Percentiles rank a stretch among this genome's conserved stretches.
Conservation (phyloP, 2,888 invertebrate species). For the Cephus spinipes region DNA sequence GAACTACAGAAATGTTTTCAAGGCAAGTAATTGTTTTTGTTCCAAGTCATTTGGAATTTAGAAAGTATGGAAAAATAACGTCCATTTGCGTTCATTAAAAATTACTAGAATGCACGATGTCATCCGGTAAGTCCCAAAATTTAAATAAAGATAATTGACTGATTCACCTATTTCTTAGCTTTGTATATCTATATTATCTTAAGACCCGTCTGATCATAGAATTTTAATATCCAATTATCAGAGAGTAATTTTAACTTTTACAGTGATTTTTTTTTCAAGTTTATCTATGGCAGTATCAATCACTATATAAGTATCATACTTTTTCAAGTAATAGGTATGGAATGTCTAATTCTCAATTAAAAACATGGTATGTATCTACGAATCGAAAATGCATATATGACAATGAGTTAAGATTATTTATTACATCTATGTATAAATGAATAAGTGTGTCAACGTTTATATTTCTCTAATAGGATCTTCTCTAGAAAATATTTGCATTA, state of each 20-base stretch:
- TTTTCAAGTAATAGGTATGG: neutral
- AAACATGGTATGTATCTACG: neutral
- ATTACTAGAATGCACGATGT: neutral
- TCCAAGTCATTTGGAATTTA: constrained; percentile 2
- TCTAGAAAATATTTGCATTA: neutral
- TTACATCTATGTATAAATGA: neutral
- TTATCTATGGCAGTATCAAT: neutral
- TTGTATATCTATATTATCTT: neutral
- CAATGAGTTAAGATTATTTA: neutral
- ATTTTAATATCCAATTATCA: neutral
- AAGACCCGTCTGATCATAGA: neutral
- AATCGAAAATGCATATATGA: neutral
- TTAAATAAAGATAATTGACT: neutral
- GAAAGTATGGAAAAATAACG: constrained; percentile 9
- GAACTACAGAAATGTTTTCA: constrained; percentile 14
- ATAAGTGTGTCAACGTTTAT: neutral
- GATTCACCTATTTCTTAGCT: neutral
- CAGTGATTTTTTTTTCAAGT: neutral
- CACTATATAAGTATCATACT: neutral
- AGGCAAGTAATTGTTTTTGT: constrained; percentile 10
- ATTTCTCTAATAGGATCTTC: neutral
- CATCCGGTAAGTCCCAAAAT: neutral
- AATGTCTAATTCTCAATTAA: neutral
- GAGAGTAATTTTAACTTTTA: neutral
- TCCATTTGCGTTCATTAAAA: neutral